A percentile compares a stretch with the other conserved stretches of the same genome.
Evolutionary conservation across 2,888 invertebrate species (phyloP).

Genomic region (Argynnis bischoffii): DNA sequence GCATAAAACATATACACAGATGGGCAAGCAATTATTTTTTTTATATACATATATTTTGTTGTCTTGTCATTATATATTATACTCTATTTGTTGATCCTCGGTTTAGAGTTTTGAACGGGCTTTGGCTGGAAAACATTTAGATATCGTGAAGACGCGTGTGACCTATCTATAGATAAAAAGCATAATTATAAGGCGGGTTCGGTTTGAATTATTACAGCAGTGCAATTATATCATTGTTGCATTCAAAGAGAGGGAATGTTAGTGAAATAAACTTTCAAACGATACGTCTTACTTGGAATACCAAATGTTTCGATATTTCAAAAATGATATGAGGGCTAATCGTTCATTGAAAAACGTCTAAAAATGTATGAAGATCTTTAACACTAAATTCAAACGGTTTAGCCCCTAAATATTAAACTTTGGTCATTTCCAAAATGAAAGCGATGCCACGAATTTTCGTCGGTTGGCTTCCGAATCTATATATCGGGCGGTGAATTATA

Average conservation of each 20-base stretch:
- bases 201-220: no score
- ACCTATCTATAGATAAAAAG: conserved; percentile 2
- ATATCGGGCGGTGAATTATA: not conserved
- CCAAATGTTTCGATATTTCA: no score
- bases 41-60: conserved; percentile 23
- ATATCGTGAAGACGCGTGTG: not conserved
- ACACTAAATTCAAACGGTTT: no score
- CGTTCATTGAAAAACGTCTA: no score
- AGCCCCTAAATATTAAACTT: no score
- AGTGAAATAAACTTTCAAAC: no score
- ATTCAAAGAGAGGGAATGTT: no score
- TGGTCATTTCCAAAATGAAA: not conserved
- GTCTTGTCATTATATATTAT: conserved; percentile 25
- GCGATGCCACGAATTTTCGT: not conserved
- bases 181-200: not conserved
- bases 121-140: not conserved
- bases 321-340: no score
- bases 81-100: conserved; percentile 15
- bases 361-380: no score
- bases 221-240: no score
- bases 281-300: no score
- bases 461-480: not conserved
- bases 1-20: conserved; percentile 29
- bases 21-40: conserved; percentile 22
- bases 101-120: conserved; percentile 10